Evolutionary conservation across 1,140 invertebrate species (phyloP).

Genomic region (Drosophila hydei): DNA sequence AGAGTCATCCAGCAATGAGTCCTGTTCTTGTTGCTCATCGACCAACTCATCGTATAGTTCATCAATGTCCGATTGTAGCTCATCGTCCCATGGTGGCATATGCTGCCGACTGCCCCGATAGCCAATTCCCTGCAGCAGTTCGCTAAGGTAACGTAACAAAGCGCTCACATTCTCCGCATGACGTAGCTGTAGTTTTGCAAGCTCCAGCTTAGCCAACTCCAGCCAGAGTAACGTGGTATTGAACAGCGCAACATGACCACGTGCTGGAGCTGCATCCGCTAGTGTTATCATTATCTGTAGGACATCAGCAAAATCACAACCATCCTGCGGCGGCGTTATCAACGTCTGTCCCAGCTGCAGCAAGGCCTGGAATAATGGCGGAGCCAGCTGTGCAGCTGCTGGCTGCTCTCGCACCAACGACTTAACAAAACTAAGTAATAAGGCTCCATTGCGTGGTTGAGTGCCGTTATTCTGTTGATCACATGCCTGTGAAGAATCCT

Average conservation of each 20-base stretch:
- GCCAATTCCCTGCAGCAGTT: slow-evolving; percentile 84
- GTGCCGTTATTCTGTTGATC: slow-evolving; percentile 31
- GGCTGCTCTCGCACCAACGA: slow-evolving; percentile 91
- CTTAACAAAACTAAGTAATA: slow-evolving; percentile 89
- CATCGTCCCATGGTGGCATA: slow-evolving; percentile 91
- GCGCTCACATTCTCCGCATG: slow-evolving; percentile 79
- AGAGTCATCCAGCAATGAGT: slow-evolving; percentile 96
- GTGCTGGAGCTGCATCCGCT: slow-evolving; percentile 91
- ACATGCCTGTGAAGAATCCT: slow-evolving; percentile 72
- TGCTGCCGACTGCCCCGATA: slow-evolving; percentile 86
- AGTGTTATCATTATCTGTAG: slow-evolving; percentile 91
- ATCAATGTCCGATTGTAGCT: slow-evolving; percentile 89
- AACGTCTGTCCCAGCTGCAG: slow-evolving; percentile 90
- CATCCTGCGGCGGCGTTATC: slow-evolving; percentile 87
- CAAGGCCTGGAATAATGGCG: slow-evolving; percentile 89
- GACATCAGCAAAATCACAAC: slow-evolving; percentile 91
- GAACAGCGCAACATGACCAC: slow-evolving; percentile 92
- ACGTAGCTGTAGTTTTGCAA: slow-evolving; percentile 85
- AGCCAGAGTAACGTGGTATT: slow-evolving; percentile 92
- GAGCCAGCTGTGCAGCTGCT: slow-evolving; percentile 70
- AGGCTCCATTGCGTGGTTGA: slow-evolving; percentile 87
- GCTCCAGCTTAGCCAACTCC: slow-evolving; percentile 87
- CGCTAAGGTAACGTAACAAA: slow-evolving; percentile 84
- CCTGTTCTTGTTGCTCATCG: slow-evolving; percentile 96
- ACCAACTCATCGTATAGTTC: slow-evolving; percentile 85